phyloP scores from a whole-genome alignment of 1,140 invertebrate species.

The Antheraea pernyi region DNA sequence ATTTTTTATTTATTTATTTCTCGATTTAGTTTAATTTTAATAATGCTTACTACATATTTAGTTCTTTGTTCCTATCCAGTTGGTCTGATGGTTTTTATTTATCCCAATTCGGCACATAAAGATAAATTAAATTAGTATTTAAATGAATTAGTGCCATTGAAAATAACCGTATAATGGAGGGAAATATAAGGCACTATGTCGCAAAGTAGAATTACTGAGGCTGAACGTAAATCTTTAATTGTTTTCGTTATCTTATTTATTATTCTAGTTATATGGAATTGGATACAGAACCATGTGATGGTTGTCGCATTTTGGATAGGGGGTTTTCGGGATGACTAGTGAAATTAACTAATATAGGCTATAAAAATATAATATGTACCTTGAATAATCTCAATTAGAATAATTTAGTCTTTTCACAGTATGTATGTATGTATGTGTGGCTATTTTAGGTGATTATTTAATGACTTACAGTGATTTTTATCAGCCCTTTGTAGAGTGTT shows the following conservation, averaged over 20 bases:
- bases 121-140: too few relatives aligned
- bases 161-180: conserved; percentile 5
- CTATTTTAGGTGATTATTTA: background rate
- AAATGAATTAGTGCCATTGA: conserved; percentile 50
- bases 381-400: conserved; percentile 73
- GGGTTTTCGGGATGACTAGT: conserved; percentile 42
- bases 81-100: conserved; percentile 16
- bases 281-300: conserved; percentile 52
- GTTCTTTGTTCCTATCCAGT: conserved; percentile 66
- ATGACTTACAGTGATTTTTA: background rate
- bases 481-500: conserved; percentile 8
- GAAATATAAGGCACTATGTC: conserved; percentile 1
- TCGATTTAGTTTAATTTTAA: conserved; percentile 42
- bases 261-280: conserved; percentile 38
- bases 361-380: conserved; percentile 60
- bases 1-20: conserved; percentile 69
- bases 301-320: conserved; percentile 19
- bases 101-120: background rate
- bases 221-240: conserved; percentile 21
- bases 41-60: conserved; percentile 27
- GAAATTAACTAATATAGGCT: conserved; percentile 55
- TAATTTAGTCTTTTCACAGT: conserved; percentile 40
- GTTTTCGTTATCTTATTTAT: conserved; percentile 65
- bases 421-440: background rate
- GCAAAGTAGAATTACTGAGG: background rate